Conservation (phyloP, 2,113 vertebrate genomes). For the Chitala chitala region DNA sequence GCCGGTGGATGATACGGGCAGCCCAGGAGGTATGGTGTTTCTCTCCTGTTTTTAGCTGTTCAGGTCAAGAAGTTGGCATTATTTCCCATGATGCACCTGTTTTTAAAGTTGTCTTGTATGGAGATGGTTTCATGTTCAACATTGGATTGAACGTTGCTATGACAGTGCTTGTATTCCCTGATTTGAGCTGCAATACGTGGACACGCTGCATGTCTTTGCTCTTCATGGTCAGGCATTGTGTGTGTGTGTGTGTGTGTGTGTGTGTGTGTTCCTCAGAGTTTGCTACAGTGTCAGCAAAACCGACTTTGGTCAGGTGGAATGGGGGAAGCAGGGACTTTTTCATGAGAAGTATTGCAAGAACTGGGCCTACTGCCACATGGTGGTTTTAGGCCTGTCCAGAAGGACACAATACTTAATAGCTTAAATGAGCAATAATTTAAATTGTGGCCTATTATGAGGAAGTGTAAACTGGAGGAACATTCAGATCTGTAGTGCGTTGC, state of each 20-base stretch:
- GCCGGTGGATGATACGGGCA: conserved; percentile 79
- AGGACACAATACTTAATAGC: not conserved
- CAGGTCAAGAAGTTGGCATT: not conserved
- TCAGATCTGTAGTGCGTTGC: too few relatives aligned
- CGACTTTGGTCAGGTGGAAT: not conserved
- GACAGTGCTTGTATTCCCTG: not conserved
- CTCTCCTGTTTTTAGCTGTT: too few relatives aligned
- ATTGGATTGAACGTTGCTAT: not conserved
- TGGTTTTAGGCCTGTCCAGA: too few relatives aligned
- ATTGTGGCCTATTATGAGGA: not conserved
- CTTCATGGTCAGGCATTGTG: not conserved
- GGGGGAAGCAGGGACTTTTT: not conserved
- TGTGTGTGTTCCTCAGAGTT: conserved; percentile 1
- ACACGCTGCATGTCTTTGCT: not conserved
- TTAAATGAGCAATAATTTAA: not conserved
- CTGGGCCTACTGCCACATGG: too few relatives aligned
- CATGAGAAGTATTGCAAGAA: not conserved
- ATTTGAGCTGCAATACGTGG: not conserved
- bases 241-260: not conserved
- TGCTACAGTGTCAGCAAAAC: conserved; percentile 35
- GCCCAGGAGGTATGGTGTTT: conserved; percentile 73
- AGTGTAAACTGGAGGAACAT: not conserved
- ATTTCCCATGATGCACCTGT: not conserved
- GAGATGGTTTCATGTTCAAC: too few relatives aligned
- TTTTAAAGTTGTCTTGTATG: too few relatives aligned